Evolutionary conservation across 2,888 invertebrate genomes (phyloP), one percentile per base, ranked within the genome.

Genomic region (Agonum fuliginosum): DNA sequence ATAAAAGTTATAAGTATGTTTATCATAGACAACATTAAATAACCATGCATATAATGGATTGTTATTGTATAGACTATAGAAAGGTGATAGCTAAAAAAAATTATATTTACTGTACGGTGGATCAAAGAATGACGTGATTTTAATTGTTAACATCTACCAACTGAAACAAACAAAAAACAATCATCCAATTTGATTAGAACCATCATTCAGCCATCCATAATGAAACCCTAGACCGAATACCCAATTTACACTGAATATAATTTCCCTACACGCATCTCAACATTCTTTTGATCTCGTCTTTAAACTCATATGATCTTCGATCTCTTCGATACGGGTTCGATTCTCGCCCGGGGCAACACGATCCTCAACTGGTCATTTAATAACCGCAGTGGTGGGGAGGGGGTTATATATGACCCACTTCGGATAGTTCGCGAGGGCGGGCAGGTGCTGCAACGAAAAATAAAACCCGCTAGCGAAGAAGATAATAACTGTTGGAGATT

Each of bases 381-480:
- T 62, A 62, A 30, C 14, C 58, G 30, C 27, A 17, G 3, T 27
- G 4, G 12, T 30, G 46, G 46, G 30, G 14, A 27, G 80, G 78
- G 82, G 83, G 81, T 83, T 82, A 83, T 82, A 82, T 82, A 83
- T 83, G 83, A 82, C 82, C 83, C 82, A 83, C 80, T 82, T 83
- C 81, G 82, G 81, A 81, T 82, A 83, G 82, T 80, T 82, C 79
- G 80, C 80, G 81, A 80, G 81, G 81, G 81, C 79, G 58, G 81
- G 82, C 82, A 82, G 82, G 81, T 82, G 82, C 17, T 30, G 30
- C 58, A 62, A 30, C 58, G 58, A 27, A 62, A n/a, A 30, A 62
- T 30, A 62, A 46, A 37, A 37, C 37, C 37, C 37, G 37, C 37
- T 12, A 37, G 37, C 37, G n/a, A 24, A 22, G 54, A 54, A 54